Conservation (phyloP, 2,888 invertebrate genomes). For the Caenorhabditis japonica region DNA sequence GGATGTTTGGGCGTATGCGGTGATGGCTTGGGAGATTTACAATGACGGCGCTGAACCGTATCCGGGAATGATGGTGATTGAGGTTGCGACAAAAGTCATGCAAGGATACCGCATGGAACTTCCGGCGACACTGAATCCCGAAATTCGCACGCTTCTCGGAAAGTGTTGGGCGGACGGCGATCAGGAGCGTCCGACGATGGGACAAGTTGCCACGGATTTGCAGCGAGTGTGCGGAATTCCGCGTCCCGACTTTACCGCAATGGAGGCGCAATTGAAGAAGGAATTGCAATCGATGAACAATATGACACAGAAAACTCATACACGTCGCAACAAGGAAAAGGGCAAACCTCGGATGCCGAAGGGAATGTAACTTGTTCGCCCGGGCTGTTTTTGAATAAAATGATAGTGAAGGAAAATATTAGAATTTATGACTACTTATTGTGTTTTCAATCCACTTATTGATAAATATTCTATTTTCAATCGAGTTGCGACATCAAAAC, state of each 20-base stretch:
- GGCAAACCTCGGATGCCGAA: conserved; percentile 6
- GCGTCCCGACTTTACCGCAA: conserved; percentile 21
- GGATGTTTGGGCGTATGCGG: conserved; percentile 61
- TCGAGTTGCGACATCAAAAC: too few relatives aligned
- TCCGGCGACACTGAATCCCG: conserved; percentile 5
- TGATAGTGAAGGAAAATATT: too few relatives aligned
- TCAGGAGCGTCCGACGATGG: conserved; percentile 33
- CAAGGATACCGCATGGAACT: conserved; percentile 56
- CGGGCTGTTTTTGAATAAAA: background rate
- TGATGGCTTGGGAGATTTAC: conserved; percentile 58
- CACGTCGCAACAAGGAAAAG: conserved; percentile 10
- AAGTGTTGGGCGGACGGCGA: conserved; percentile 40
- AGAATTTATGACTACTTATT: too few relatives aligned
- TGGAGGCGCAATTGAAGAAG: conserved; percentile 17
- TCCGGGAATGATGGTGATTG: conserved; percentile 61
- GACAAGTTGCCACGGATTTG: conserved; percentile 6
- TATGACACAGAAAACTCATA: conserved; percentile 10
- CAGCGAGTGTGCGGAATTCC: conserved; percentile 15
- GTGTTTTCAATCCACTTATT: too few relatives aligned
- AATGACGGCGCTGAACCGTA: conserved; percentile 58
- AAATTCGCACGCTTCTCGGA: conserved; percentile 12
- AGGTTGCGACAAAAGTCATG: conserved; percentile 50
- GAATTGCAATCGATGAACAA: conserved; percentile 26
- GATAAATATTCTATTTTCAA: too few relatives aligned
- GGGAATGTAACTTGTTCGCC: conserved; percentile 17